Evolutionary conservation across 2,113 vertebrate species (phyloP).

Genomic region (Ophthalmolycus amberensis): DNA sequence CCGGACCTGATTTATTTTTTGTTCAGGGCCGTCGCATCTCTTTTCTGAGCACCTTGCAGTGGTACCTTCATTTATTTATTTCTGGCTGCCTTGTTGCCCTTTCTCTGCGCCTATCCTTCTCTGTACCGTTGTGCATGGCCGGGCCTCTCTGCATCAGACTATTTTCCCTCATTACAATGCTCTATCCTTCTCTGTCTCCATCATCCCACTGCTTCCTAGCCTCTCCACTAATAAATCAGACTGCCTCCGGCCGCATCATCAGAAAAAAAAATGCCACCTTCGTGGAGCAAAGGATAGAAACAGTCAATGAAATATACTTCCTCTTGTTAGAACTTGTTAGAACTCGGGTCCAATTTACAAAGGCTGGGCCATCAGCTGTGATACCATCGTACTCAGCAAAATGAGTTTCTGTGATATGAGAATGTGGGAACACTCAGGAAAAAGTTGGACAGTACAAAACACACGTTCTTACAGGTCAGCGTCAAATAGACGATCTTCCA

Average conservation of each 20-base stretch:
- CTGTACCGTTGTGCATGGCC: neutral
- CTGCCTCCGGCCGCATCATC: neutral
- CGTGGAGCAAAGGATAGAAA: neutral
- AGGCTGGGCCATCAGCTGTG: neutral
- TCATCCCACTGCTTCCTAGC: neutral
- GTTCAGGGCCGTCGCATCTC: slow-evolving; percentile 24
- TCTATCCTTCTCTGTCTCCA: slow-evolving; percentile 6
- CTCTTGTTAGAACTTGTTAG: no score
- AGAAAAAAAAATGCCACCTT: neutral
- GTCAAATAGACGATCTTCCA: no score
- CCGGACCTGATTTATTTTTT: slow-evolving; percentile 46
- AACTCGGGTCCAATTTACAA: no score
- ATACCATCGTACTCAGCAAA: neutral
- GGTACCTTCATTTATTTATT: slow-evolving; percentile 20
- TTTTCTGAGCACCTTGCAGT: slow-evolving; percentile 7
- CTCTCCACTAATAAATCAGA: slow-evolving; percentile 9
- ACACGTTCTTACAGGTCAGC: no score
- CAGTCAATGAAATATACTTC: neutral
- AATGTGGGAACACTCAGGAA: neutral
- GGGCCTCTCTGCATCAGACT: slow-evolving; percentile 11
- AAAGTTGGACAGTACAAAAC: no score
- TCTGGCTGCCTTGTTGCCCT: slow-evolving; percentile 1
- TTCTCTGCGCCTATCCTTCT: neutral
- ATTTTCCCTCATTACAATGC: neutral
- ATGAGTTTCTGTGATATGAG: neutral